Conservation (phyloP, 1,140 invertebrate species). For the Periplaneta americana region DNA sequence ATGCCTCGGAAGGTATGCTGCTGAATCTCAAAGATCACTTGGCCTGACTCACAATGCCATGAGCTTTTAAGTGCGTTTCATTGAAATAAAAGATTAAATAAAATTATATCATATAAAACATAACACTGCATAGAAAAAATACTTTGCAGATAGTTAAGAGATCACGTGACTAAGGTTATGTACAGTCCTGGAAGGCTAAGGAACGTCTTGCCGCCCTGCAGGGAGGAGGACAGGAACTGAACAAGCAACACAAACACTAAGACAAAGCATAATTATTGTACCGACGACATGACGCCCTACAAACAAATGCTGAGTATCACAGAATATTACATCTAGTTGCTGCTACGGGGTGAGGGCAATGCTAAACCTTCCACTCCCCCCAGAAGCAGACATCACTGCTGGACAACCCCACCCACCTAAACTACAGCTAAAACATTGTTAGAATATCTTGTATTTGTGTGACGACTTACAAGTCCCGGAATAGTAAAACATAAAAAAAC, state of each 20-base stretch:
- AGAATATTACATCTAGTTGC: slow-evolving; percentile 13
- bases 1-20: too few species aligned
- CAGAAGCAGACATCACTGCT: background rate
- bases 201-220: background rate
- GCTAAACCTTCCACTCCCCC: background rate
- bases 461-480: background rate
- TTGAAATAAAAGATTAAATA: background rate
- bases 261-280: background rate
- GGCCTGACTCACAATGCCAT: background rate
- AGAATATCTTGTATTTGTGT: background rate
- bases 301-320: slow-evolving; percentile 16
- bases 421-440: background rate
- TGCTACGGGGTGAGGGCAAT: background rate
- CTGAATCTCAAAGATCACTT: too few species aligned
- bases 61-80: background rate
- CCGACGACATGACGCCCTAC: background rate
- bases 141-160: background rate
- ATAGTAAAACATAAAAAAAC: background rate
- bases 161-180: background rate
- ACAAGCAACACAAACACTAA: background rate
- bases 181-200: background rate
- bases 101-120: background rate
- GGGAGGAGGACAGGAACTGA: background rate
- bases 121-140: background rate
- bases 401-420: background rate